phyloP scores from a whole-genome alignment of 2,113 vertebrate genomes.

The Cariama cristata region DNA sequence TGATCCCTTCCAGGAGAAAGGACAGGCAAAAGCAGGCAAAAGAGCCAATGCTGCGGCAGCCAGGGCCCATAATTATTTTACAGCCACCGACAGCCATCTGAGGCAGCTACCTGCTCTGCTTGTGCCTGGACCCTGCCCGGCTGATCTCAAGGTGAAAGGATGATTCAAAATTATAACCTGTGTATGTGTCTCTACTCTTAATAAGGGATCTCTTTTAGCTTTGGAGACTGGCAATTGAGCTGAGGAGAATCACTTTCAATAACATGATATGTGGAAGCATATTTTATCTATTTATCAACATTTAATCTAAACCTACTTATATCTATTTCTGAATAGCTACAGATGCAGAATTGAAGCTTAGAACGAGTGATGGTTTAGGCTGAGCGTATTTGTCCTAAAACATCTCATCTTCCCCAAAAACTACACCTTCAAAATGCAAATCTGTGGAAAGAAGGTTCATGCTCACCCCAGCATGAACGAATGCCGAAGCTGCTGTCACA shows the following conservation, averaged over 20 bases:
- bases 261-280: not conserved
- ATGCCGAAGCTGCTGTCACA: conserved; percentile 21
- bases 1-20: not conserved
- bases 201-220: not conserved
- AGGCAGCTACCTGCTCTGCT: not conserved
- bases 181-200: not conserved
- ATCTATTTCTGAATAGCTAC: not conserved
- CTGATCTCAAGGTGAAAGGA: not conserved
- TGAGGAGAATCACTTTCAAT: not conserved
- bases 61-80: accelerated
- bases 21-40: not conserved
- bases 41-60: accelerated
- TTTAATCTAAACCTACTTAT: not conserved
- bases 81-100: not conserved
- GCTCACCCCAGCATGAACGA: not conserved
- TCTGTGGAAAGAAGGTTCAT: not conserved
- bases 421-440: not conserved
- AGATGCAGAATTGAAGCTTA: not conserved
- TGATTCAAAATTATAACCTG: not conserved
- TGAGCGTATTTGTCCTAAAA: not conserved
- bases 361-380: not conserved
- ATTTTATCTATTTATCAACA: not conserved
- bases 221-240: not conserved
- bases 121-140: not conserved
- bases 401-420: not conserved